Percentiles rank a stretch among this genome's conserved stretches.
Conservation (phyloP, 2,113 vertebrate species). For the Anhinga anhinga region DNA sequence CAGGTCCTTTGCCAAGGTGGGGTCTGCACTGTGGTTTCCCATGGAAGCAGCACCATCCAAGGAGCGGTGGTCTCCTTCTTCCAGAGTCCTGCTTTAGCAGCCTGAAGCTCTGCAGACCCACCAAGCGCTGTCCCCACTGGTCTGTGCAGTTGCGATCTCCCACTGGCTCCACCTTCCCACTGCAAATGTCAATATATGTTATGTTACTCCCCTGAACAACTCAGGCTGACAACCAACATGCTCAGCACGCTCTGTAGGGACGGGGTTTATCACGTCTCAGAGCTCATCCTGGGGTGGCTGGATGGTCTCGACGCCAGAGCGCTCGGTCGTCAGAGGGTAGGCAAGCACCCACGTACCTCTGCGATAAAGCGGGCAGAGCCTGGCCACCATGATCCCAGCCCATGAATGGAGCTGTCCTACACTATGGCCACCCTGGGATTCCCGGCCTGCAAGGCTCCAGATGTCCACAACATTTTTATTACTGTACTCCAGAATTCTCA, state of each 20-base stretch:
- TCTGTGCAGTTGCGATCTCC: not conserved
- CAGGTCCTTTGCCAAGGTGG: not conserved
- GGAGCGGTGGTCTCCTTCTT: not conserved
- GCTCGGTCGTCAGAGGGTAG: not conserved
- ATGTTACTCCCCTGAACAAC: too few species aligned
- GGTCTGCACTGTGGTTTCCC: not conserved
- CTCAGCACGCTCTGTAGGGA: not conserved
- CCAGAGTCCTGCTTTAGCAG: not conserved
- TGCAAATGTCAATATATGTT: not conserved
- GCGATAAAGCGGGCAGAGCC: not conserved
- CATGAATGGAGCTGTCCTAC: not conserved
- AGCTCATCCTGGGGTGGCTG: not conserved
- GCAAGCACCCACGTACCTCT: not conserved
- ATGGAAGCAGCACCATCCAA: accelerated
- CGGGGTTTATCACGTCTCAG: not conserved
- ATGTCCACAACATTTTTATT: constrained; percentile 15
- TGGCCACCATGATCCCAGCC: not conserved
- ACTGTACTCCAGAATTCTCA: not conserved
- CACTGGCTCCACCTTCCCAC: not conserved
- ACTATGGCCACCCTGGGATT: not conserved
- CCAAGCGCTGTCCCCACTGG: accelerated
- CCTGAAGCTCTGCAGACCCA: not conserved
- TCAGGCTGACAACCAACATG: not conserved
- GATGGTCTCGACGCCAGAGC: not conserved
- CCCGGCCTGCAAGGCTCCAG: constrained; percentile 18